Evolutionary conservation across 2,888 invertebrate species (phyloP).

Genomic region (Dysmachus trigonus): DNA sequence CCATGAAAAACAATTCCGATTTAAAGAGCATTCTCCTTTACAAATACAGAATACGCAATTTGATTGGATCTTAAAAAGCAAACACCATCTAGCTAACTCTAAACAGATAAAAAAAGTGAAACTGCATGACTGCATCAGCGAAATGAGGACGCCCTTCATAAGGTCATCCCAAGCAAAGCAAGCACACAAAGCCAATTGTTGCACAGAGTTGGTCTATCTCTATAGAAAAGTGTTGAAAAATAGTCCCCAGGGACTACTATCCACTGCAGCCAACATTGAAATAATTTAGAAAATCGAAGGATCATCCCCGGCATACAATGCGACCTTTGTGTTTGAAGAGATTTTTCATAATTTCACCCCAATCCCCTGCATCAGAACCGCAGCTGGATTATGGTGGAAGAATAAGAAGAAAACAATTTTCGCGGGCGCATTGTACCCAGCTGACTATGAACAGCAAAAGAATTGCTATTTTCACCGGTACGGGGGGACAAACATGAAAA

Average conservation of each 20-base stretch:
- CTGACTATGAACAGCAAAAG: neutral
- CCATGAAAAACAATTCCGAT: neutral
- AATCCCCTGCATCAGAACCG: neutral
- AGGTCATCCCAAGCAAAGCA: neutral
- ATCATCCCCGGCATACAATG: neutral
- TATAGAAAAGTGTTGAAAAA: neutral
- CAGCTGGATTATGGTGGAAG: neutral
- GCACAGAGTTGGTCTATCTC: neutral
- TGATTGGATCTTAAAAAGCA: neutral
- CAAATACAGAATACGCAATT: neutral
- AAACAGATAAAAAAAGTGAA: neutral
- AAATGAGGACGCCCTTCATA: neutral
- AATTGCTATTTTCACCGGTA: neutral
- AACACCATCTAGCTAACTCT: neutral
- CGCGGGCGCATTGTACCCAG: neutral
- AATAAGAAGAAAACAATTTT: neutral
- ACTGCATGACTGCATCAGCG: neutral
- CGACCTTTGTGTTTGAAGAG: neutral
- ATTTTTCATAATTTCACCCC: neutral
- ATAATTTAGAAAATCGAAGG: neutral
- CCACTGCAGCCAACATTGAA: neutral
- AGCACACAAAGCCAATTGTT: neutral
- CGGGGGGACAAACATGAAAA: conserved; percentile 15
- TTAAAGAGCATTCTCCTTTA: neutral
- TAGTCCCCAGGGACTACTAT: neutral